Evolutionary conservation across 2,113 vertebrate genomes (phyloP), one percentile per base, ranked within the genome.

Genomic region (Scomber colias): DNA sequence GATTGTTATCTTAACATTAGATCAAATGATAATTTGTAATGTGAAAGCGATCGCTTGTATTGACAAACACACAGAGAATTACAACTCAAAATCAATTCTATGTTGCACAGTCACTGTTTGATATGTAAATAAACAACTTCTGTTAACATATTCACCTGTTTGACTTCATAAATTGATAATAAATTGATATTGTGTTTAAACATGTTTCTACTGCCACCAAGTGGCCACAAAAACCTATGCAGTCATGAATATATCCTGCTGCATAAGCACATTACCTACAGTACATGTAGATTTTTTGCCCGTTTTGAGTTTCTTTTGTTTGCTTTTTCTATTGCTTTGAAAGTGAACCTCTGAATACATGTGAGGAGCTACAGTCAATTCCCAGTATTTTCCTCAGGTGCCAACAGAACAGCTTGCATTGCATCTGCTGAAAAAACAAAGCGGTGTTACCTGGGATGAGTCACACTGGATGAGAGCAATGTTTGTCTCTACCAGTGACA

Each of bases 371-470:
- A 7, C 57, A 56, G 50, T 69, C 15, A 50, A 62, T 57, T 54
- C 40, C 31, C 50, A 31, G 55, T 54, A 14, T 68, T 77, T 64
- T 68, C 62, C 72, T 63, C 17, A 30, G 2, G 45, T 69, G 64
- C 63, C 57, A 77, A 59, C 49, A 73, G 15, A 79, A 57, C 80
- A 77, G 70, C 75, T 78, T 77, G 74, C 10, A 15, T 59, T 53
- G 40, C 57, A 82, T 27, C 71, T 74, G 77, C 59, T 69, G 40
- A 44, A 69, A 68, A 62, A 51, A 71, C 45, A 60, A 53, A 56
- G 21, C 16, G 16, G 6, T 6, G 21, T 68, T 71, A 21, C 57
- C 24, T 31, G 44, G 59, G 31, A 71, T 59, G 54, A 80, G 61
- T 35, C 59, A 55, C 45, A 56, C 21, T 6, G 40, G 17, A 77